phyloP scores from a whole-genome alignment of 1,140 invertebrate species.

The Ostrea edulis region DNA sequence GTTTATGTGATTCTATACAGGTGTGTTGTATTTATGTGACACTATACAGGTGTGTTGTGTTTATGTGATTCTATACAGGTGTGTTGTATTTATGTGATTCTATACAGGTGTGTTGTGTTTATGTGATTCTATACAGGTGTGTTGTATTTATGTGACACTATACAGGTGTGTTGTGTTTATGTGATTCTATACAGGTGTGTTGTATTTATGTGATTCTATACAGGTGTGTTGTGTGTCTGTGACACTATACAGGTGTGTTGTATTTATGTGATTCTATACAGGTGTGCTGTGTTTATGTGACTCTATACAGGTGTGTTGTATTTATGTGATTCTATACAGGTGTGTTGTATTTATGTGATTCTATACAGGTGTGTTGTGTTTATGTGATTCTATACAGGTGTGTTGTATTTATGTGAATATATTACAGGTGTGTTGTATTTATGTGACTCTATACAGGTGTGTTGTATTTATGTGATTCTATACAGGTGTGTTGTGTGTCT shows the following conservation, averaged over 20 bases:
- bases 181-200: background rate
- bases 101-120: background rate
- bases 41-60: too few species aligned
- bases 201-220: background rate
- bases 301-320: background rate
- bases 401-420: background rate
- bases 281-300: slow-evolving; percentile 62
- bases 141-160: background rate
- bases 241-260: too few species aligned
- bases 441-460: too few species aligned
- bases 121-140: background rate
- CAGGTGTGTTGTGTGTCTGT: background rate
- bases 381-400: background rate
- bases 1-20: background rate
- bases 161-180: too few species aligned
- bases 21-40: background rate
- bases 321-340: background rate
- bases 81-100: slow-evolving; percentile 61
- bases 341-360: background rate
- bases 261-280: background rate
- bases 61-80: background rate
- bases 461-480: too few species aligned
- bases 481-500: background rate
- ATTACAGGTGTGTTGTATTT: background rate
- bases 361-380: too few species aligned